Evolutionary conservation across 2,113 vertebrate genomes (phyloP).

Genomic region (Pampusana beccarii): DNA sequence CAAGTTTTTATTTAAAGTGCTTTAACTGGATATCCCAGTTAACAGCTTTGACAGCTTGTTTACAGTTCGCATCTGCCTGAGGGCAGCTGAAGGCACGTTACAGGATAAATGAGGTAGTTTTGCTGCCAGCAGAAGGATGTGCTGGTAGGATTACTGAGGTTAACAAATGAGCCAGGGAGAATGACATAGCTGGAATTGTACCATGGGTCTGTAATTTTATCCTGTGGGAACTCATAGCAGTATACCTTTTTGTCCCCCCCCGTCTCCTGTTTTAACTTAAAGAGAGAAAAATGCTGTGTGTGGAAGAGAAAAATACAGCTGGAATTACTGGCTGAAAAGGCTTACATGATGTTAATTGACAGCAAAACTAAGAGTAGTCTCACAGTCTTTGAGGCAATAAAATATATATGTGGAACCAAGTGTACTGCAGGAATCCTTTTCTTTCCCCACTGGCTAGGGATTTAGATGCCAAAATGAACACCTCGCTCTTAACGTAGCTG

Average conservation of each 20-base stretch:
- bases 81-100: slow-evolving; percentile 45
- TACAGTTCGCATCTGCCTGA: slow-evolving; percentile 70
- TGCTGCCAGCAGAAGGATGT: slow-evolving; percentile 49
- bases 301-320: background rate
- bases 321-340: background rate
- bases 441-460: background rate
- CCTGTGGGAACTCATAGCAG: background rate
- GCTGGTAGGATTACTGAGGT: slow-evolving; percentile 52
- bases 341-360: background rate
- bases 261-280: background rate
- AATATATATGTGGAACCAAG: background rate
- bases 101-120: slow-evolving; percentile 57
- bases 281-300: background rate
- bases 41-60: slow-evolving; percentile 67
- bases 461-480: background rate
- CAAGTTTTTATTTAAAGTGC: slow-evolving; percentile 67
- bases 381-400: background rate
- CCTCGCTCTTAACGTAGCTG: background rate
- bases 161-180: background rate
- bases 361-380: background rate
- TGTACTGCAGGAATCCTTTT: background rate
- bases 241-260: background rate
- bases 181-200: background rate
- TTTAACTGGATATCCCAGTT: slow-evolving; percentile 77
- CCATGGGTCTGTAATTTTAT: slow-evolving; percentile 10